phyloP scores from a whole-genome alignment of 2,888 invertebrate genomes.

The Morinoia aosen region DNA sequence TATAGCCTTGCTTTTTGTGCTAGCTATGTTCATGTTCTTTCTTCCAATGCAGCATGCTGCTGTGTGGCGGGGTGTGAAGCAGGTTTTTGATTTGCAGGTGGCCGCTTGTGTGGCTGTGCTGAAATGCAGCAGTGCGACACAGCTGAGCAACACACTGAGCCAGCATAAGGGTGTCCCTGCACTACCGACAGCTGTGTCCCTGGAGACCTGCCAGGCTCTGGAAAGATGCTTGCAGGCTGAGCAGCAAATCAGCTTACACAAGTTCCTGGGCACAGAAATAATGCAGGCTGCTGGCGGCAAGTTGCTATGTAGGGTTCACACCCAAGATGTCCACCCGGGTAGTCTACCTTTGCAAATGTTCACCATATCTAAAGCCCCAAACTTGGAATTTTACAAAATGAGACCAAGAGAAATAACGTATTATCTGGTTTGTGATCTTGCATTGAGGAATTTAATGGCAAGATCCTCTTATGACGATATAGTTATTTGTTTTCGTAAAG shows the following conservation, averaged over 20 bases:
- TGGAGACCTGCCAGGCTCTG: neutral
- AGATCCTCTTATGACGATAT: neutral
- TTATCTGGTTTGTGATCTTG: neutral
- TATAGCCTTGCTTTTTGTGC: too few relatives aligned
- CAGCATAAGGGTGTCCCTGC: neutral
- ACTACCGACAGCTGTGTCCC: neutral
- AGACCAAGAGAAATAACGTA: conserved; percentile 4
- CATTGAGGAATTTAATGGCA: neutral
- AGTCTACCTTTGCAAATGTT: neutral
- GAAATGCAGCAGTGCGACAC: neutral
- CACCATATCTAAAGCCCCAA: neutral
- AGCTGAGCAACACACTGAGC: neutral
- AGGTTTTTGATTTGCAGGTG: neutral
- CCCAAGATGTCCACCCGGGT: neutral
- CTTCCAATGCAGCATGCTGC: neutral
- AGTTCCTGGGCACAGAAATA: neutral
- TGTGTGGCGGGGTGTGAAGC: neutral
- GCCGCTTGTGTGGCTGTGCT: neutral
- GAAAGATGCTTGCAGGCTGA: neutral
- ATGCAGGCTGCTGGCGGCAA: neutral
- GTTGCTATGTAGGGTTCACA: neutral
- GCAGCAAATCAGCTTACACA: neutral
- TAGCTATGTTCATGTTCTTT: neutral
- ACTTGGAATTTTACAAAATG: neutral
- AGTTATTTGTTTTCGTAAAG: neutral